phyloP scores from a whole-genome alignment of 1,140 invertebrate genomes.

The Drosophila melanogaster region Release_6_plus_ISO1_MT NT_033777.3:4241001-4241500 shows the following conservation, averaged over 20 bases:
- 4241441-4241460: constrained; percentile 81
- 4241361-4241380: constrained; percentile 82
- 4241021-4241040: constrained; percentile 22
- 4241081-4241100: too few relatives aligned
- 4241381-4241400: constrained; percentile 60
- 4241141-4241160: too few relatives aligned
- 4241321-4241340: constrained; percentile 85
- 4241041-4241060: too few relatives aligned
- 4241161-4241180: too few relatives aligned
- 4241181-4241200: too few relatives aligned
- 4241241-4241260: too few relatives aligned
- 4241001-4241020: neutral
- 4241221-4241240: too few relatives aligned
- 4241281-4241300: constrained; percentile 85
- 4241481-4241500: constrained; percentile 74
- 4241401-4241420: constrained; percentile 78
- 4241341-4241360: constrained; percentile 83
- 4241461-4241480: constrained; percentile 62
- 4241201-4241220: too few relatives aligned
- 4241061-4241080: too few relatives aligned
- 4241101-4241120: too few relatives aligned
- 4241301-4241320: constrained; percentile 84
- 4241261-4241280: constrained; percentile 57
- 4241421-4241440: constrained; percentile 70
- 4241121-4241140: too few relatives aligned